These are phyloP conservation scores for Chaenogobius annularis DNA, from an alignment of 2,113 vertebrate species.

Conservation along the genomic window DNA sequence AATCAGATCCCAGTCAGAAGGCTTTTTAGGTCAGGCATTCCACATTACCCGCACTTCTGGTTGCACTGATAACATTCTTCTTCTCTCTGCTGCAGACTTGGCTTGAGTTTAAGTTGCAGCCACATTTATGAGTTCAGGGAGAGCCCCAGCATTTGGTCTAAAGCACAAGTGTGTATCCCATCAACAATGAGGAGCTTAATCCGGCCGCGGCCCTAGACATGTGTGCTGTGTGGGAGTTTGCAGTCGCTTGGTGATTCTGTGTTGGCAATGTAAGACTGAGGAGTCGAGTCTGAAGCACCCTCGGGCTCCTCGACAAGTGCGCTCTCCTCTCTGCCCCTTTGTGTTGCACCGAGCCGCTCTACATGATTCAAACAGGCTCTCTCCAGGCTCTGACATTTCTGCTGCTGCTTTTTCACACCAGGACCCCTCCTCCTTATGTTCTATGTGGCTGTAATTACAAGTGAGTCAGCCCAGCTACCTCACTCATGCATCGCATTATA, in stretches of 20 bases:
- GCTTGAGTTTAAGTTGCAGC: not conserved
- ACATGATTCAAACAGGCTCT: slow-evolving; percentile 7
- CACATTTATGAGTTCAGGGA: not conserved
- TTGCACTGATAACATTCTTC: not conserved
- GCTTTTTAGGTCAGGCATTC: not conserved
- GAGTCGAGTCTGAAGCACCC: slow-evolving; percentile 27
- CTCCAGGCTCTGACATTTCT: slow-evolving; percentile 16
- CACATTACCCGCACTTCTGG: not conserved
- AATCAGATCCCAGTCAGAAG: not conserved
- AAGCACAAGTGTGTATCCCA: not conserved
- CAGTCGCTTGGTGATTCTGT: not conserved
- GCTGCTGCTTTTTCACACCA: slow-evolving; percentile 9
- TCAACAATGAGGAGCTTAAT: slow-evolving; percentile 15
- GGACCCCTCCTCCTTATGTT: slow-evolving; percentile 34
- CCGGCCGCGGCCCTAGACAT: not conserved
- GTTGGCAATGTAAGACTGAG: slow-evolving; percentile 4
- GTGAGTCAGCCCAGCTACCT: slow-evolving; percentile 62
- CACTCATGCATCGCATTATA: slow-evolving; percentile 46
- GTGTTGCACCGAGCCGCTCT: not conserved
- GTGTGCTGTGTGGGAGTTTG: slow-evolving; percentile 7
- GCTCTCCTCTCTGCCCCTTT: slow-evolving; percentile 9
- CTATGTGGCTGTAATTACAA: slow-evolving; percentile 56
- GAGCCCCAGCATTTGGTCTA: not conserved
- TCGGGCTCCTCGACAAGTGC: slow-evolving; percentile 13
- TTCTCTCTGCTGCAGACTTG: not conserved